Evolutionary conservation across 2,888 invertebrate species (phyloP), one percentile per base, ranked within the genome.

Genomic region (Slavum lentiscoides): DNA sequence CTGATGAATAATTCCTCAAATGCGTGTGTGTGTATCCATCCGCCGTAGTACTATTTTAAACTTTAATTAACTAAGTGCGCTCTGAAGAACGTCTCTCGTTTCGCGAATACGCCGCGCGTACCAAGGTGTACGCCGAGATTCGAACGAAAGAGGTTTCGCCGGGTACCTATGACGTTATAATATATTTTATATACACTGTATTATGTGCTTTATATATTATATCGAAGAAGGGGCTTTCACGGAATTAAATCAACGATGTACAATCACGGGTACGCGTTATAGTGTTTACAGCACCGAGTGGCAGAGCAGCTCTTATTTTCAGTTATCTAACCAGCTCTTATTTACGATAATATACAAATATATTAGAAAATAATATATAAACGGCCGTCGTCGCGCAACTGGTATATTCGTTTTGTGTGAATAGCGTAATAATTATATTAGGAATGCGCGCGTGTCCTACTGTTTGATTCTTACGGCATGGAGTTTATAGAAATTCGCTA

Each of bases 1-100:
- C 23, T 19, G 73, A 30, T 19, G 30, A 61, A 30, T 43, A 30
- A n/a, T 49, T 49, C 23, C 23, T 19, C 49, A 13, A 30, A 6
- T 23, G 23, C 11, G 53, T 53, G 15, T 15, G 43, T 1, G 43
- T 7, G 43, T 9, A 43, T 2, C 30, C 30, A 30, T 30, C 30
- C 30, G 30, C 30, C 53, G 19, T 4, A 9, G 13, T 30, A 19
- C 49, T 19, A 4, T 73, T 73, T 73, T 61, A 55, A 15, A 53
- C 37, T 74, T 55, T 64, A 74, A 74, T 74, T 55, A 74, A 37
- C 74, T 64, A 74, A 74, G 64, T 74, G 62, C 55, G 11, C 30
- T 37, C 30, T 53, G 62, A 37, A 9, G 74, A 74, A 64, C n/a
- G 9, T 49, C 17, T 49, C 17, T 23, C 43, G 17, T 61, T 23